These are phyloP conservation scores for Hestina assimilis DNA, from an alignment of 1,140 invertebrate species.

Conservation along the genomic window DNA sequence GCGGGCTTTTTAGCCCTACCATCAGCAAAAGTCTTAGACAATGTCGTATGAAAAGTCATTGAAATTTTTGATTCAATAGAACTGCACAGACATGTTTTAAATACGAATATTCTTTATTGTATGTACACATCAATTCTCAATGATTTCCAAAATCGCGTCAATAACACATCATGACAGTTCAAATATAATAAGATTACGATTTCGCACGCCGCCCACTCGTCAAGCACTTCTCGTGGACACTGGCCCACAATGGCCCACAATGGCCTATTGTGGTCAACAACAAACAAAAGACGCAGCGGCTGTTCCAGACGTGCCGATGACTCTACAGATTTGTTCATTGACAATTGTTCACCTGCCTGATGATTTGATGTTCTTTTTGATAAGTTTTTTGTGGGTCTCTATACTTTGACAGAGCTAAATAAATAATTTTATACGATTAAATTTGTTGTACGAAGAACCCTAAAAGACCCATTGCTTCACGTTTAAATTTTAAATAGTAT, in stretches of 20 bases:
- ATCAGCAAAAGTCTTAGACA: too few species aligned
- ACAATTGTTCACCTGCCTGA: conserved; percentile 3
- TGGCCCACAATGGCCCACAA: conserved; percentile 1
- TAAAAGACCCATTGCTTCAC: too few species aligned
- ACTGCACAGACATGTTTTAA: too few species aligned
- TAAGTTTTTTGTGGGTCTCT: too few species aligned
- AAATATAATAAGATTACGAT: not conserved
- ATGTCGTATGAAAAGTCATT: too few species aligned
- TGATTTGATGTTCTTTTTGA: conserved; percentile 6
- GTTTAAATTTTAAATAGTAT: too few species aligned
- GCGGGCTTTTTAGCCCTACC: too few species aligned
- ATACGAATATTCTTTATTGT: too few species aligned
- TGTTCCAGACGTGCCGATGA: not conserved
- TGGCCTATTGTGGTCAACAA: conserved; percentile 9
- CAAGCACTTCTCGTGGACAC: not conserved
- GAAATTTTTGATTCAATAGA: too few species aligned
- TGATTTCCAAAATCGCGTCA: not conserved
- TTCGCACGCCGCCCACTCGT: not conserved
- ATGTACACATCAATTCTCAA: not conserved
- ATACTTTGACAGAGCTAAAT: too few species aligned
- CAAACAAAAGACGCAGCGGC: conserved; percentile 1
- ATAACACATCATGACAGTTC: not conserved
- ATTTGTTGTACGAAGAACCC: too few species aligned
- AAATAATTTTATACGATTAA: too few species aligned
- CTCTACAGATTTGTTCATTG: not conserved